A percentile compares a stretch with the other conserved stretches of the same genome.
phyloP scores from a whole-genome alignment of 2,888 invertebrate species.

The Nycteola revayana region DNA sequence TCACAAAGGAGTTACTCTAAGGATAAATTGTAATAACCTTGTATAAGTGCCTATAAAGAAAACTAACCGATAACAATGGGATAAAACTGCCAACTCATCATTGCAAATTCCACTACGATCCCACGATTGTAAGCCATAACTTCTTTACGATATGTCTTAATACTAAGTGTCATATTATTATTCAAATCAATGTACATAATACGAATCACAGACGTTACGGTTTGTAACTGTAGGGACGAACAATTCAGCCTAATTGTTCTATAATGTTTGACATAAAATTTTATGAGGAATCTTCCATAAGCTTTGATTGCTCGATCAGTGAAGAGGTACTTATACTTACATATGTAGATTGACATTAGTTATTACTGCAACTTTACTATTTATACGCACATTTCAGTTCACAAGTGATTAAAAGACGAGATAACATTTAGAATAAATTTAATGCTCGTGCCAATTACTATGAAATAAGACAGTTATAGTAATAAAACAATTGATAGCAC shows the following conservation, averaged over 20 bases:
- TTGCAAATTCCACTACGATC: too few relatives aligned
- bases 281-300: conserved; percentile 63
- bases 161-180: conserved; percentile 32
- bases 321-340: conserved; percentile 32
- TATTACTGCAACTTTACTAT: conserved; percentile 18
- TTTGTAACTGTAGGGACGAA: conserved; percentile 40
- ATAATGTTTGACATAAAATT: conserved; percentile 64
- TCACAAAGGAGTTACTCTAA: too few relatives aligned
- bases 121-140: conserved; percentile 16
- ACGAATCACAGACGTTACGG: conserved; percentile 51
- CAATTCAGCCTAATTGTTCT: conserved; percentile 51
- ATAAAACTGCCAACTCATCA: too few relatives aligned
- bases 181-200: conserved; percentile 37
- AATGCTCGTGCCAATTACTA: too few relatives aligned
- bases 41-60: too few relatives aligned
- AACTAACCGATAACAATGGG: too few relatives aligned
- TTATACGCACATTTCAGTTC: conserved; percentile 7
- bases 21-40: too few relatives aligned
- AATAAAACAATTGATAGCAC: too few relatives aligned
- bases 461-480: too few relatives aligned
- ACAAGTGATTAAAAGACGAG: background rate
- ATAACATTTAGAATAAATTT: too few relatives aligned
- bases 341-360: conserved; percentile 28
- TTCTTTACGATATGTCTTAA: conserved; percentile 25
- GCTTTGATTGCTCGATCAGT: conserved; percentile 54